phyloP scores from a whole-genome alignment of 2,797 vertebrate species.

The Balearica regulorum region DNA sequence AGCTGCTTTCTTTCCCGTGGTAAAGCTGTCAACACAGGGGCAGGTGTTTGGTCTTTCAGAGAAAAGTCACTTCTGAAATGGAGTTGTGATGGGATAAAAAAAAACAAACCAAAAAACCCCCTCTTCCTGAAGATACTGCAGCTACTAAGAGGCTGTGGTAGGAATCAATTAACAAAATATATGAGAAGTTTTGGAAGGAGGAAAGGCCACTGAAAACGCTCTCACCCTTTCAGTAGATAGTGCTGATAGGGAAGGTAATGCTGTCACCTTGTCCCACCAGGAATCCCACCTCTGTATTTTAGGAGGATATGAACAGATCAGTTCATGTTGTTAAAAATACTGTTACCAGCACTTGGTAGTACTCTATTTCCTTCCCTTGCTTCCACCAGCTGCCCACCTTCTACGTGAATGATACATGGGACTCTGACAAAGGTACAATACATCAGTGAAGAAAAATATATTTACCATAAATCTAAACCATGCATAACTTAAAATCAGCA shows the following conservation, averaged over 20 bases:
- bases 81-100: not conserved
- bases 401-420: not conserved
- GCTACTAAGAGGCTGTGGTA: not conserved
- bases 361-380: not conserved
- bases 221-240: not conserved
- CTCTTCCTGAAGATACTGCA: not conserved
- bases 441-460: not conserved
- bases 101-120: rapidly evolving
- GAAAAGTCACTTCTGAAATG: not conserved
- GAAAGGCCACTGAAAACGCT: not conserved
- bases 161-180: not conserved
- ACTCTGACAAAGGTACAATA: not conserved
- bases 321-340: not conserved
- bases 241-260: not conserved
- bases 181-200: not conserved
- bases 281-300: not conserved
- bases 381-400: not conserved
- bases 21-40: not conserved
- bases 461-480: not conserved
- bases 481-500: not conserved
- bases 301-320: not conserved
- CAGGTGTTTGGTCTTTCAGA: not conserved
- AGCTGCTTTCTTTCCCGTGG: not conserved
- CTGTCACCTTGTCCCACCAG: not conserved
- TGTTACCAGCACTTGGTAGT: not conserved